Percentiles rank a stretch among this genome's conserved stretches.
These are phyloP conservation scores for Dryomyza anilis DNA, from an alignment of 2,888 invertebrate genomes.

Conservation along the genomic window DNA sequence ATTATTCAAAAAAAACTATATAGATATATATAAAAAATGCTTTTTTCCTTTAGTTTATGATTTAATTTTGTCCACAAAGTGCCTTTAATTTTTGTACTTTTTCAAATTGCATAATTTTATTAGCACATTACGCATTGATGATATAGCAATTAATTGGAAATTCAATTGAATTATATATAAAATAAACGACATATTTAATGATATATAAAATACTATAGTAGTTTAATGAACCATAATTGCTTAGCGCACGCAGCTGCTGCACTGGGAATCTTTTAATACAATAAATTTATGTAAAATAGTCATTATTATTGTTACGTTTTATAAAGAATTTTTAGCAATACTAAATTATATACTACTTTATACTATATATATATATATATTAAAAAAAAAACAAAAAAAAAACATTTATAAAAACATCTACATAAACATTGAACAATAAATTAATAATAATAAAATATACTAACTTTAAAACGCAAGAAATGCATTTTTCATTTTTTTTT, in stretches of 20 bases:
- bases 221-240: background rate
- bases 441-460: background rate
- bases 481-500: too few species aligned
- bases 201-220: background rate
- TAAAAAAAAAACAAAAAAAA: background rate
- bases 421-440: background rate
- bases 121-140: background rate
- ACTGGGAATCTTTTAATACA: too few species aligned
- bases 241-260: too few species aligned
- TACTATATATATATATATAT: background rate
- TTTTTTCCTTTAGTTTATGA: too few species aligned
- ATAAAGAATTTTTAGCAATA: background rate
- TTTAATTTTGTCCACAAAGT: conserved; percentile 1
- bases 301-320: conserved; percentile 11
- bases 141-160: background rate
- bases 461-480: background rate
- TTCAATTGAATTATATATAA: background rate
- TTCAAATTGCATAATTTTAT: too few species aligned
- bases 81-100: conserved; percentile 1
- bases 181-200: background rate
- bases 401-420: background rate
- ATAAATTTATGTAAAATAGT: conserved; percentile 8
- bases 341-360: background rate
- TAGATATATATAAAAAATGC: too few species aligned
- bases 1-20: too few species aligned